These are phyloP conservation scores for Callitettix versicolor DNA, from an alignment of 1,140 invertebrate genomes.

Conservation along the genomic window DNA sequence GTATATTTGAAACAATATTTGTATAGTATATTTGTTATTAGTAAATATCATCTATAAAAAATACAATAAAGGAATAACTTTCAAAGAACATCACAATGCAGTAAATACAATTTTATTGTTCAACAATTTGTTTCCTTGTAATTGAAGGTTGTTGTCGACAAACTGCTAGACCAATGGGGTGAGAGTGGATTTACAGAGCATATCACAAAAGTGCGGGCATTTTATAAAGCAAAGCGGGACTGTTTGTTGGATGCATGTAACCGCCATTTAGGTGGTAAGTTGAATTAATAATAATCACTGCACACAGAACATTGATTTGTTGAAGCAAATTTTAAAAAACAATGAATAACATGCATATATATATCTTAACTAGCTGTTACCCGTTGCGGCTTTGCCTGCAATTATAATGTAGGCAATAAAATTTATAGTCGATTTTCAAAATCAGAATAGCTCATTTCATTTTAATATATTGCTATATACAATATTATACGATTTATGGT, in stretches of 20 bases:
- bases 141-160: constrained; percentile 47
- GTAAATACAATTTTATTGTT: background rate
- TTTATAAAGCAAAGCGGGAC: constrained; percentile 55
- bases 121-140: background rate
- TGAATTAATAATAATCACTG: background rate
- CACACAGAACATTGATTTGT: background rate
- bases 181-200: constrained; percentile 48
- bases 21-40: too few species aligned
- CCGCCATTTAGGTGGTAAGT: constrained; percentile 45
- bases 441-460: too few species aligned
- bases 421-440: too few species aligned
- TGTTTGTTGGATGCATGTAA: constrained; percentile 46
- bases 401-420: too few species aligned
- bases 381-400: too few species aligned
- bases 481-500: too few species aligned
- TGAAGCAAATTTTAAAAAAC: background rate
- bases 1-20: too few species aligned
- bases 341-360: background rate
- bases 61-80: background rate
- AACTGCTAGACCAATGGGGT: constrained; percentile 49
- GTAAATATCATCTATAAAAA: too few species aligned
- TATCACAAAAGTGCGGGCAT: constrained; percentile 43
- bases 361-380: too few species aligned
- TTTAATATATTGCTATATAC: too few species aligned
- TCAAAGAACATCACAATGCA: background rate